phyloP scores from a whole-genome alignment of 2,888 invertebrate species.

The Scelioninae gen. 1 region DNA sequence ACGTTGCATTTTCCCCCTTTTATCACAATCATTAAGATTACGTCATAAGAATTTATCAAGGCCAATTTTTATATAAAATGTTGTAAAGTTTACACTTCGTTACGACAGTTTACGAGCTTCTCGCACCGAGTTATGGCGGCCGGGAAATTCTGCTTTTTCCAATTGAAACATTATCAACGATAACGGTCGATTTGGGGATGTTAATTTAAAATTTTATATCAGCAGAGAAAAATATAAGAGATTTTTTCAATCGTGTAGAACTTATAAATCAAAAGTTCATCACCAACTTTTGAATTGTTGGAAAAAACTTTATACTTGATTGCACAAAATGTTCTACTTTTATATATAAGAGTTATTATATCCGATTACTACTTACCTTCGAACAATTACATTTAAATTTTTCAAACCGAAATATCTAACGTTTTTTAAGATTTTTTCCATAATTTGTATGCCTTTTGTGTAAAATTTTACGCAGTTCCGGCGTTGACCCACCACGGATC shows the following conservation, averaged over 20 bases:
- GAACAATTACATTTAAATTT: too few species aligned
- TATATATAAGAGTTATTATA: too few species aligned
- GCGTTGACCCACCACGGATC: too few species aligned
- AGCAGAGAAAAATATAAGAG: background rate
- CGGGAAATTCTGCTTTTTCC: constrained; percentile 17
- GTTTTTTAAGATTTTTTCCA: too few species aligned
- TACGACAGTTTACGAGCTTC: constrained; percentile 41
- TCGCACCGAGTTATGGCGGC: constrained; percentile 17
- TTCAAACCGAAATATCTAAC: too few species aligned
- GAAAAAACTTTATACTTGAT: too few species aligned
- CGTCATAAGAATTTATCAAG: constrained; percentile 59
- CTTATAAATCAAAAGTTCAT: too few species aligned
- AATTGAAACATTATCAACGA: constrained; percentile 41
- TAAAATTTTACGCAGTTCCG: too few species aligned
- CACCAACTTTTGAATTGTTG: background rate
- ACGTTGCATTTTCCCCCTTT: constrained; percentile 57
- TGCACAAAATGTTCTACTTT: too few species aligned
- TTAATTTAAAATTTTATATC: constrained; percentile 11
- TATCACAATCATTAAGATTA: constrained; percentile 61
- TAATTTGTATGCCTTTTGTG: too few species aligned
- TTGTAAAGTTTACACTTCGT: constrained; percentile 55
- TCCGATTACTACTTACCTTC: too few species aligned
- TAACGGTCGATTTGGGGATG: constrained; percentile 10
- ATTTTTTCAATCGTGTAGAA: background rate
- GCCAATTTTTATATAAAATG: constrained; percentile 56